Base-by-base conservation (phyloP, 1,140 invertebrate species). In the Hypsibius dujardini region DNA sequence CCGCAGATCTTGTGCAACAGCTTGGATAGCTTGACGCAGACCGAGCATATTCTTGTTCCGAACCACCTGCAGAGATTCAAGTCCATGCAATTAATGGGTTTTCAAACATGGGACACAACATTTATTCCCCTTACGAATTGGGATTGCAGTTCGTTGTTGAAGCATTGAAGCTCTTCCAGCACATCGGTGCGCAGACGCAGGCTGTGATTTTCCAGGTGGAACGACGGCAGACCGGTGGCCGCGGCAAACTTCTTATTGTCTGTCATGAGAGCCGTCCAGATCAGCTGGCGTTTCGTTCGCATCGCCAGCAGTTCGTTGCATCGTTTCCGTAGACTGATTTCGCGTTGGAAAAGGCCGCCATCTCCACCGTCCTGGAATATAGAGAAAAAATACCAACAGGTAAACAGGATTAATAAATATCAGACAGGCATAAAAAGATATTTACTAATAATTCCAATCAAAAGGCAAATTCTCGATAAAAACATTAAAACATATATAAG, bases 351-450 rank as follows among this genome's bases (percentile, higher is more conserved):
- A n/a, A 56, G 7, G 7, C n/a, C 50, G 7, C 7, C 50, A 56
- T n/a, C 50, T n/a, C n/a, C n/a, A n/a, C n/a, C n/a, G n/a, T n/a
- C n/a, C n/a, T n/a, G n/a, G n/a, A n/a, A n/a, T n/a, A n/a, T n/a
- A n/a, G n/a, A n/a, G n/a, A n/a, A n/a, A n/a, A n/a, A n/a, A n/a
- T n/a, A n/a, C n/a, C n/a, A n/a, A n/a, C n/a, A n/a, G n/a, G n/a
- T 46, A 50, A 72, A 74, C 69, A 62, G 42, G 72, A 67, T 73
- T 60, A 1, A 46, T 67, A 3, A 67, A 56, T n/a, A n/a, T n/a
- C n/a, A n/a, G n/a, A n/a, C n/a, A n/a, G n/a, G n/a, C n/a, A n/a
- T n/a, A n/a, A n/a, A n/a, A n/a, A n/a, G n/a, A n/a, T n/a, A n/a
- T n/a, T n/a, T n/a, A n/a, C n/a, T n/a, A n/a, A n/a, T n/a, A n/a